These are phyloP conservation scores for Pangasius djambal DNA, from an alignment of 2,797 vertebrate species.

Conservation along the genomic window DNA sequence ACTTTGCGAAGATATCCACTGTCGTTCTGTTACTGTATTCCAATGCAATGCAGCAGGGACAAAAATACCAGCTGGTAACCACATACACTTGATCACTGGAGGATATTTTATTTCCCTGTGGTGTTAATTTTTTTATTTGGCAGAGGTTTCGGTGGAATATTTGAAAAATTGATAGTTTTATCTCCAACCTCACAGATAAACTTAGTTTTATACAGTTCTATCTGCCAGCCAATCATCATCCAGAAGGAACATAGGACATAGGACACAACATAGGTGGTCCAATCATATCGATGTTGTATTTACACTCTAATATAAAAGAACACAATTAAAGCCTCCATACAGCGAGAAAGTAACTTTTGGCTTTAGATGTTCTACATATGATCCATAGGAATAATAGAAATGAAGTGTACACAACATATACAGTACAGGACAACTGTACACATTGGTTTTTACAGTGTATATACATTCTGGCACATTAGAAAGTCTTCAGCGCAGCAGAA, in stretches of 20 bases:
- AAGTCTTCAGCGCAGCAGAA: too few species aligned
- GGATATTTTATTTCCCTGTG: not conserved
- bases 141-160: not conserved
- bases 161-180: not conserved
- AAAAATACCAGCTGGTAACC: slow-evolving; percentile 9
- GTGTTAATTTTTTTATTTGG: too few species aligned
- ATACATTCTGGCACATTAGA: too few species aligned
- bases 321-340: not conserved
- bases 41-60: slow-evolving; percentile 45
- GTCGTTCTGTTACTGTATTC: slow-evolving; percentile 42
- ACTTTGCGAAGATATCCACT: slow-evolving; percentile 48
- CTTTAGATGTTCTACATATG: too few species aligned
- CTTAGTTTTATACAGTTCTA: not conserved
- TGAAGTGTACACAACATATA: not conserved
- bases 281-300: not conserved
- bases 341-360: not conserved
- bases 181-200: not conserved
- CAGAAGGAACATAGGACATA: not conserved
- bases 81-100: not conserved
- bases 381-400: not conserved
- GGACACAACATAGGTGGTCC: not conserved
- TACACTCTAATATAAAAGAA: not conserved
- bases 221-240: not conserved
- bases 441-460: too few species aligned
- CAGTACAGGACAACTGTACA: not conserved